phyloP scores from a whole-genome alignment of 2,888 invertebrate species.

The Dione vanillae region DNA sequence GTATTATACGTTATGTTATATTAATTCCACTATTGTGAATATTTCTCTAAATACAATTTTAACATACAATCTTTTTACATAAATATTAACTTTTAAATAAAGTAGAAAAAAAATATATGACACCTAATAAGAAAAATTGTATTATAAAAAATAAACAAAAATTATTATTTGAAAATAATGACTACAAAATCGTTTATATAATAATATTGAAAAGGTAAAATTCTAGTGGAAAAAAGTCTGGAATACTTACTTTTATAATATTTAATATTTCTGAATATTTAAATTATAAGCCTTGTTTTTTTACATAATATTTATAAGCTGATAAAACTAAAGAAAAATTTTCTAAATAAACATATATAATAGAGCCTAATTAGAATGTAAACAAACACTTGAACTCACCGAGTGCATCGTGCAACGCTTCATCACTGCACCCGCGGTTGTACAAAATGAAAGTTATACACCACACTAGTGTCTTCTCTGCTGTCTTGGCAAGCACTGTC shows the following conservation, averaged over 20 bases:
- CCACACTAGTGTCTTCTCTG: constrained; percentile 65
- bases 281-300: neutral
- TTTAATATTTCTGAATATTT: no score
- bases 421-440: constrained; percentile 52
- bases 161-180: neutral
- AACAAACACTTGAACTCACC: constrained; percentile 71
- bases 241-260: neutral
- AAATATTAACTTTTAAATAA: no score
- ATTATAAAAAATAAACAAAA: neutral
- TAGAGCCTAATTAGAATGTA: constrained; percentile 28
- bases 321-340: neutral
- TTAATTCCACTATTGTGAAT: constrained; percentile 32
- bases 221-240: neutral
- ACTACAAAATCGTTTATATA: neutral
- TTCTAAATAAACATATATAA: neutral
- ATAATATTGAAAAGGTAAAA: neutral
- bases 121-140: neutral
- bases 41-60: no score
- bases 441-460: constrained; percentile 51
- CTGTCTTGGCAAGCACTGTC: constrained; percentile 52
- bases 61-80: neutral
- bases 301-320: neutral
- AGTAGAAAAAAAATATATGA: no score
- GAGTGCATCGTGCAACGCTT: constrained; percentile 65
- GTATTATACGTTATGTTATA: constrained; percentile 53